These are phyloP conservation scores for Hemitrygon akajei DNA, from an alignment of 2,797 vertebrate genomes.

Conservation along the genomic window DNA sequence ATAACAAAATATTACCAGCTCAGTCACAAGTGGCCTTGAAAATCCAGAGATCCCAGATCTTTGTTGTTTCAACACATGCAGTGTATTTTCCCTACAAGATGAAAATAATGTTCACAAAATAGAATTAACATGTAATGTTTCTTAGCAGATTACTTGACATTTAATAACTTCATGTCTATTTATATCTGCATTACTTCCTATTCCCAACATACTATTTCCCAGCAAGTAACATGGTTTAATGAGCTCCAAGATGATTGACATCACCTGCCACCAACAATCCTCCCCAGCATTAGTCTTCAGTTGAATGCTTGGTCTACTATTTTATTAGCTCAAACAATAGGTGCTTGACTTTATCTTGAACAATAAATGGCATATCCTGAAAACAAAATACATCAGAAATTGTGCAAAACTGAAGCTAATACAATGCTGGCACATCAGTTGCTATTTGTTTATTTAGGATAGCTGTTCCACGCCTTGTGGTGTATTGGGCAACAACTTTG, in stretches of 20 bases:
- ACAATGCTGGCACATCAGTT: not conserved
- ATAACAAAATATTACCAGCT: slow-evolving; percentile 65
- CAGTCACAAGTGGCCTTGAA: slow-evolving; percentile 79
- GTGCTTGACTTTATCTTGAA: not conserved
- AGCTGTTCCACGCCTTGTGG: too few species aligned
- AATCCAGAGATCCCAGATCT: slow-evolving; percentile 61
- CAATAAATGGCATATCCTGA: not conserved
- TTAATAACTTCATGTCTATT: not conserved
- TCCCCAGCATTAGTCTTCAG: not conserved
- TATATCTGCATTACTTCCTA: not conserved
- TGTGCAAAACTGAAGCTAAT: not conserved
- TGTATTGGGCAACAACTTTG: too few species aligned
- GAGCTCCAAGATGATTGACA: not conserved
- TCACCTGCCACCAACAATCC: too few species aligned
- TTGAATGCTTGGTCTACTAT: not conserved
- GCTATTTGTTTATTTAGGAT: not conserved
- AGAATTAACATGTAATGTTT: not conserved
- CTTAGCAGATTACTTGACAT: not conserved
- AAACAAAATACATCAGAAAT: not conserved
- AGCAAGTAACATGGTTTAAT: not conserved
- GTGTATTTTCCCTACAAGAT: slow-evolving; percentile 85
- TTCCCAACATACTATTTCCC: too few species aligned
- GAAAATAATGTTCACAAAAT: slow-evolving; percentile 27
- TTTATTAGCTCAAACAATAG: not conserved
- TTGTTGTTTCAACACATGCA: slow-evolving; percentile 77